Percentiles rank a stretch among this genome's conserved stretches.
Evolutionary conservation across 2,888 invertebrate genomes (phyloP).

Genomic region (Chromoteleia sp.): DNA sequence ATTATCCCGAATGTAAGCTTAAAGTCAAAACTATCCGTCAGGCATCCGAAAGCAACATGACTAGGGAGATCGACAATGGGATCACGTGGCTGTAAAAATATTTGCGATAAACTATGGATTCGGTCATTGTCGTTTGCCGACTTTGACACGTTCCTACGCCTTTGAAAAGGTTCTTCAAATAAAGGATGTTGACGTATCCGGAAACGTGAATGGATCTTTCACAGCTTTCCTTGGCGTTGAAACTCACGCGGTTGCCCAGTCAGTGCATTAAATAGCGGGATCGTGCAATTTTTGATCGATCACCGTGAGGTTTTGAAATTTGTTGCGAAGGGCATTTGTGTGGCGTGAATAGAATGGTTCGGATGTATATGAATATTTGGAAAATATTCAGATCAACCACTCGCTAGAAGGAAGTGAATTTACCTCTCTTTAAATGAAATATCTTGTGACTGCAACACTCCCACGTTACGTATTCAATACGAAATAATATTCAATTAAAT

Average conservation of each 20-base stretch:
- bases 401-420: too few relatives aligned
- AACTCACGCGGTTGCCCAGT: conserved; percentile 21
- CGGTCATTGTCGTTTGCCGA: conserved; percentile 64
- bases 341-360: conserved; percentile 1
- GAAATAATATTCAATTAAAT: too few relatives aligned
- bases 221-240: conserved; percentile 36
- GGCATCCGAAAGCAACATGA: conserved; percentile 46
- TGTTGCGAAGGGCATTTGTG: conserved; percentile 1
- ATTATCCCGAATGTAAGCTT: conserved; percentile 58
- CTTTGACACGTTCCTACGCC: conserved; percentile 63
- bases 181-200: conserved; percentile 64
- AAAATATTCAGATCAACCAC: conserved; percentile 42
- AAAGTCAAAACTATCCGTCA: conserved; percentile 68
- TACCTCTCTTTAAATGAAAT: too few relatives aligned
- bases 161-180: conserved; percentile 57
- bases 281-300: conserved; percentile 67
- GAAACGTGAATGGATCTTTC: conserved; percentile 58
- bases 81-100: conserved; percentile 82
- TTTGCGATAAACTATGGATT: conserved; percentile 75
- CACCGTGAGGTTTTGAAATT: conserved; percentile 27
- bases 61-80: conserved; percentile 57
- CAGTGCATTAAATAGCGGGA: conserved; percentile 44
- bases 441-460: too few relatives aligned
- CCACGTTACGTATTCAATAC: too few relatives aligned
- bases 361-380: conserved; percentile 20